Evolutionary conservation across 2,888 invertebrate genomes (phyloP).

Genomic region (Gasteruption jaculator): DNA sequence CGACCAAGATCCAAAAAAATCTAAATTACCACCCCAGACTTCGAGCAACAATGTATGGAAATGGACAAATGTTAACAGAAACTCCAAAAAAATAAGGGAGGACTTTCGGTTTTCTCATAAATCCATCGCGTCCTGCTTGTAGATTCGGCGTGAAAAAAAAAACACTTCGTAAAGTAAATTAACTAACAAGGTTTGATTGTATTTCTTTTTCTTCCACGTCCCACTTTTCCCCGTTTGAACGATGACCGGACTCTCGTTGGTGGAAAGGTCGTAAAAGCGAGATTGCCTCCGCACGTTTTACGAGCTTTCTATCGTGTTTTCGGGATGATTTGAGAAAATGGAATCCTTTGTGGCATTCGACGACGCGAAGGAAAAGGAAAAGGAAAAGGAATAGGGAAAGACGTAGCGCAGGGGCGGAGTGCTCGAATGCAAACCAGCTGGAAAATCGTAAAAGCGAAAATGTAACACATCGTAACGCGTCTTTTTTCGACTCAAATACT

Average conservation of each 20-base stretch:
- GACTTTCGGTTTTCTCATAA: too few species aligned
- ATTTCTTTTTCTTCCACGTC: too few species aligned
- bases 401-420: slow-evolving; percentile 12
- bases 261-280: slow-evolving; percentile 39
- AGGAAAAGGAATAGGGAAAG: slow-evolving; percentile 7
- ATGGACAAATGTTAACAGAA: too few species aligned
- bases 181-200: too few species aligned
- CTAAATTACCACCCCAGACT: too few species aligned
- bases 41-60: too few species aligned
- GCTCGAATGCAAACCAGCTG: slow-evolving; percentile 38
- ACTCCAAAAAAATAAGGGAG: too few species aligned
- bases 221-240: too few species aligned
- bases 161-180: too few species aligned
- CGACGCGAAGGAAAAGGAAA: neutral
- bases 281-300: slow-evolving; percentile 39
- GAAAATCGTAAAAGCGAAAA: slow-evolving; percentile 40
- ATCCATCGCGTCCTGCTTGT: too few species aligned
- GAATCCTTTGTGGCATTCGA: slow-evolving; percentile 32
- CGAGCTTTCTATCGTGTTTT: slow-evolving; percentile 41
- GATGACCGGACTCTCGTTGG: slow-evolving; percentile 18
- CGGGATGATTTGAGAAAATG: slow-evolving; percentile 46
- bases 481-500: slow-evolving; percentile 8
- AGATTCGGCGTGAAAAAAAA: too few species aligned
- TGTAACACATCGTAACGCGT: slow-evolving; percentile 35
- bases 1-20: too few species aligned